These are phyloP conservation scores for Urocyon cinereoargenteus DNA, from an alignment of 2,797 vertebrate genomes.

Conservation along the genomic window DNA sequence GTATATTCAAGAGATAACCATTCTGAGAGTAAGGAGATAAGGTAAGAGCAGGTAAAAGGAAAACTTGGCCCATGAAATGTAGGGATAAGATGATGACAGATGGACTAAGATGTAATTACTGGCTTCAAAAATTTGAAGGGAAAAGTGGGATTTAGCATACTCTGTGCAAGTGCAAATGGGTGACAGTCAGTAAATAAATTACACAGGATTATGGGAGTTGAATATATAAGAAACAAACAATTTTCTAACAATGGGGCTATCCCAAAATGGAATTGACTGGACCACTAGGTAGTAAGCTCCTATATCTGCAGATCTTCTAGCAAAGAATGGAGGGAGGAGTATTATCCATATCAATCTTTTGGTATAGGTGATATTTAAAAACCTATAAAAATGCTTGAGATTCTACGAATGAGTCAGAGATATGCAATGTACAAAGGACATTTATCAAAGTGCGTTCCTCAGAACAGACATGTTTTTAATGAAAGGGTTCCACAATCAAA, in stretches of 20 bases:
- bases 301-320: neutral
- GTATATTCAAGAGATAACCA: neutral
- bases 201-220: neutral
- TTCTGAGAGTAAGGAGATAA: neutral
- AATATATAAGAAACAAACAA: neutral
- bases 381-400: neutral
- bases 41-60: neutral
- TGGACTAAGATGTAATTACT: neutral
- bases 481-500: neutral
- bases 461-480: neutral
- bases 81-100: neutral
- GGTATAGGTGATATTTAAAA: neutral
- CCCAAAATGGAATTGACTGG: neutral
- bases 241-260: neutral
- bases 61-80: neutral
- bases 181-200: neutral
- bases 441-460: slow-evolving; percentile 28
- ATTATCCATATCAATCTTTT: neutral
- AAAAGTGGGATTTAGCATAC: neutral
- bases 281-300: neutral
- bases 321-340: neutral
- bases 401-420: neutral
- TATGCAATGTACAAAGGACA: neutral
- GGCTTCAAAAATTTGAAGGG: neutral
- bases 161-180: neutral